Base-by-base conservation (phyloP, 2,113 vertebrate genomes). In the Rhea pennata region DNA sequence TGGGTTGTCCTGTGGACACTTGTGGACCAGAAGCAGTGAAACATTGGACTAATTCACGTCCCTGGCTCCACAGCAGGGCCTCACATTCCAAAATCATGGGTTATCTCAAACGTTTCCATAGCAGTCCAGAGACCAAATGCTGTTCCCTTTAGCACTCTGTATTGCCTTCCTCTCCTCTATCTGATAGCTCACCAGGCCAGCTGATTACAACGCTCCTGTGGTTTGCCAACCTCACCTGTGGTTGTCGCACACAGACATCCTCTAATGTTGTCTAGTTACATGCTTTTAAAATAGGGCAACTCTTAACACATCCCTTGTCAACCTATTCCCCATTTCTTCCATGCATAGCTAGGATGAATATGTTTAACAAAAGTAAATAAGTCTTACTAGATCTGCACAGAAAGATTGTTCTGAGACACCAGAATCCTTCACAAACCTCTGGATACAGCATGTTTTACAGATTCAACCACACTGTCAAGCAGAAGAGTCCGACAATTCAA, bases 111-210 rank as follows among this genome's bases (percentile, higher is more conserved):
- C 53, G 4, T 36, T 50, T 13, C 24, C 2, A 0, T 27, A 51
- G 3, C 8, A 65, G 17, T 8, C 22, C 40, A 75, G 42, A 56
- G 33, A 15, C 14, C 84, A 67, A 86, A n/a, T 1, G 0, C 5
- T 0, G 0, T 15, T 64, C 51, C 79, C 27, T 44, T 65, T 48
- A 44, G 39, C 0, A 0, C 12, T 46, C 27, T 27, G 10, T 33
- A 13, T 59, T 2, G 0, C 44, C 56, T 59, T 17, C 26, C 31
- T 3, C 14, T 12, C 26, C 31, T 65, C 58, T n/a, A n/a, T 17
- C 46, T 15, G 7, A 26, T 46, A 75, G 39, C 21, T 75, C 66
- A 61, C 12, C 26, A 7, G 0, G 29, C 9, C 1, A 1, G 10
- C 13, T 4, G 0, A 22, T 46, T 6, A n/a, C 59, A 16, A 50